Evolutionary conservation across 92 coral and sea anemone genomes (phyloP).

Genomic region (Paragorgia papillata): DNA sequence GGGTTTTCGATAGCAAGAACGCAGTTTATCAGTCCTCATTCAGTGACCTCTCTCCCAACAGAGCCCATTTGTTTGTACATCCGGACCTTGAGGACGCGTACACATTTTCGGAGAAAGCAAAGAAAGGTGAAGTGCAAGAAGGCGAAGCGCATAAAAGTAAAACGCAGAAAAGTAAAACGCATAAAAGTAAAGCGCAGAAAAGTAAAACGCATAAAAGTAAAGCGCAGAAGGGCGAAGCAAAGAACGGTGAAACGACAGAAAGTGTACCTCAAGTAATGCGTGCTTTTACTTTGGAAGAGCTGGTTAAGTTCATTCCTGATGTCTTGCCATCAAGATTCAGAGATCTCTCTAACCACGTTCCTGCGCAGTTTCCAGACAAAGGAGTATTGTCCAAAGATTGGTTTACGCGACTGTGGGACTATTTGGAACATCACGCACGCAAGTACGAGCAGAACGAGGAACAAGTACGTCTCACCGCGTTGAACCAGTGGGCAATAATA

Average conservation of each 20-base stretch:
- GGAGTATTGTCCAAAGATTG: constrained; percentile 46
- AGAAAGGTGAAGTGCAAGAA: no score
- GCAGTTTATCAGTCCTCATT: constrained; percentile 64
- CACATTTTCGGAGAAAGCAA: background rate
- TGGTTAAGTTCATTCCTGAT: constrained; percentile 52
- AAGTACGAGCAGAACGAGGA: constrained; percentile 23
- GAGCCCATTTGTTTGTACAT: constrained; percentile 29
- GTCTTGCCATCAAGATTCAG: constrained; percentile 43
- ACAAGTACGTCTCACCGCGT: constrained; percentile 50
- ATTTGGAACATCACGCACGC: constrained; percentile 20
- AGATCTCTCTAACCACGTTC: constrained; percentile 31
- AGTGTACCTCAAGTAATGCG: constrained; percentile 41
- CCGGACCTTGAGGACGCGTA: background rate
- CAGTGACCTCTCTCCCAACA: constrained; percentile 53
- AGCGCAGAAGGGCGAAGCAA: no score
- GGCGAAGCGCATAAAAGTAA: no score
- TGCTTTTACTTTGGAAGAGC: constrained; percentile 47
- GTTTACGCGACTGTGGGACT: constrained; percentile 66
- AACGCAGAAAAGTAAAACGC: no score
- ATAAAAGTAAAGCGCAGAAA: no score
- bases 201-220: no score
- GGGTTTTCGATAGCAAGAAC: constrained; percentile 36
- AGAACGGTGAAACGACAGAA: background rate
- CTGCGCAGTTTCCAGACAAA: constrained; percentile 53
- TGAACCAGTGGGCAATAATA: constrained; percentile 67